Base-by-base conservation (phyloP, 23 tunicate genomes). In the Ascidia mentula region DNA sequence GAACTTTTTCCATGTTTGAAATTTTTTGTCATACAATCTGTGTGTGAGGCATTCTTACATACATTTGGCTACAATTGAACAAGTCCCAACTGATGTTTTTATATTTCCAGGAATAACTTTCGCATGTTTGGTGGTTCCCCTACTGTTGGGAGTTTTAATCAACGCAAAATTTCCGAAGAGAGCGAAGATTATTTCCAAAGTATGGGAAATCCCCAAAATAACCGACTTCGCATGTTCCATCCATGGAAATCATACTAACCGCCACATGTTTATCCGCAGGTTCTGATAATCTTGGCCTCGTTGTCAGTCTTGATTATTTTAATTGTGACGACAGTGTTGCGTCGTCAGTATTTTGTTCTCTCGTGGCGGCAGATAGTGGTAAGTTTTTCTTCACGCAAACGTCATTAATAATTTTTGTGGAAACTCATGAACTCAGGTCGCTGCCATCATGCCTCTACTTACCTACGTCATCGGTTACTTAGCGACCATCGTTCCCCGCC, bases 361-460 rank as follows among this genome's bases (percentile, higher is more conserved):
- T 38, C 86, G 38, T 87, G 92, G 92, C 40, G 45, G 45, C 83
- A 79, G 72, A 74, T 32, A 5, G 82, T 87, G 86, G 92, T 87
- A 65, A 73, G 85, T 9, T 53, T 6, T 6, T 3, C 4, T 53
- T 53, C 53, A 9, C 15, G 15, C 53, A 42, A 5, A 28, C 65
- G 65, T 5, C 65, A 53, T 9, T 26, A 9, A 20, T 9, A 26
- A 28, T 53, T 20, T 53, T 1, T 1, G 28, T 53, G 65, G 28
- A 53, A 9, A 3, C 7, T 20, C 65, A 20, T 53, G 53, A 53
- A 26, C 7, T 53, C 80, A 87, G 92, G 72, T 81, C 34, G 86
- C 82, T 7, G 78, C 79, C 34, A 72, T 87, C 32, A 81, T 87
- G 92, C 86, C 92, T 5, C 65, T 69, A 26, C 33, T 81, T 32